phyloP scores from a whole-genome alignment of 2,888 invertebrate species.

The Dichetophora obliterata region DNA sequence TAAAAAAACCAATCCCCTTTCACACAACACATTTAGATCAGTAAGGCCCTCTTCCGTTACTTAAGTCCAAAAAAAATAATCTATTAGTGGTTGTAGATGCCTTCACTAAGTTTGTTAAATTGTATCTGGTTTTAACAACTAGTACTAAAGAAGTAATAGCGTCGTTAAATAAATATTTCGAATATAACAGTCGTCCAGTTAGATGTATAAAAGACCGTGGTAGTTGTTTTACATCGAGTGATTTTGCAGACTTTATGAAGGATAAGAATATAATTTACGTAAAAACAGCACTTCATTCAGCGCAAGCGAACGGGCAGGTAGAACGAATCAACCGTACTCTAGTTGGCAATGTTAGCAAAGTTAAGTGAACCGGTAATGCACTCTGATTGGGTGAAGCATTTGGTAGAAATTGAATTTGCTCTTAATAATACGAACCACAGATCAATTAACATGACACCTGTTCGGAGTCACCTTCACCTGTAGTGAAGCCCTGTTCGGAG shows the following conservation, averaged over 20 bases:
- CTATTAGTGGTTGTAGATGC: too few relatives aligned
- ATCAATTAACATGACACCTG: conserved; percentile 27
- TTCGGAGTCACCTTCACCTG: too few relatives aligned
- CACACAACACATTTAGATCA: background rate
- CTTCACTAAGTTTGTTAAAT: too few relatives aligned
- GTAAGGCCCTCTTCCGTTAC: background rate
- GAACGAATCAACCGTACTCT: conserved; percentile 33
- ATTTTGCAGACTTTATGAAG: conserved; percentile 26
- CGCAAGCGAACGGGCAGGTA: conserved; percentile 26
- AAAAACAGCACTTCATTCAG: conserved; percentile 22
- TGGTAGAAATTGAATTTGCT: conserved; percentile 36
- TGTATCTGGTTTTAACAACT: conserved; percentile 38
- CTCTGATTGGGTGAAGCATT: conserved; percentile 40
- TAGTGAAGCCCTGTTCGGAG: too few relatives aligned
- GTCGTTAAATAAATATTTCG: conserved; percentile 33
- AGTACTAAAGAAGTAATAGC: conserved; percentile 29
- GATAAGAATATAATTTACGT: conserved; percentile 30
- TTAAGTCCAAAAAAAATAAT: too few relatives aligned
- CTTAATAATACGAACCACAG: conserved; percentile 27
- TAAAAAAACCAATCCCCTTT: background rate
- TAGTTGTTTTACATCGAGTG: conserved; percentile 35
- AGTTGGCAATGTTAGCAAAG: conserved; percentile 36
- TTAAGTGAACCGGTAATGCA: conserved; percentile 30
- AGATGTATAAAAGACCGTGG: conserved; percentile 36
- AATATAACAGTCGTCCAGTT: conserved; percentile 36